Evolutionary conservation across 2,888 invertebrate species (phyloP).

Genomic region (Leucozona laternaria): DNA sequence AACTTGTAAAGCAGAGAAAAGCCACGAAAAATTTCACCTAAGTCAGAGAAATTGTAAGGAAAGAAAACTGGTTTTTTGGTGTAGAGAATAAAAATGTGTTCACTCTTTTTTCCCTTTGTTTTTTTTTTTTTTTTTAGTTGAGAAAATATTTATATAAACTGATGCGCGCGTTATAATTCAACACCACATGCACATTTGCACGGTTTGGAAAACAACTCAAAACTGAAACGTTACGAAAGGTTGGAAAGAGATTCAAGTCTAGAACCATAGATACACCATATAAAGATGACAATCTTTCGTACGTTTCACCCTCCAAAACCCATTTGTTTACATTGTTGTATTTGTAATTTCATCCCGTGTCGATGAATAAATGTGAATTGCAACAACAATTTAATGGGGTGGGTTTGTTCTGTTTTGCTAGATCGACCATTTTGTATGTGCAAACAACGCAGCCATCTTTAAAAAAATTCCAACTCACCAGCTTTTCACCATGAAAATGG

Average conservation of each 20-base stretch:
- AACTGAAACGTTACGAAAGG: conserved; percentile 75
- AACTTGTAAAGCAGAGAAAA: conserved; percentile 40
- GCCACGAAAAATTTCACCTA: conserved; percentile 72
- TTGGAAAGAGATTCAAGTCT: conserved; percentile 58
- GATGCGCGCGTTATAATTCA: conserved; percentile 62
- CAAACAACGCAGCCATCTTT: too few species aligned
- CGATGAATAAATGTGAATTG: too few species aligned
- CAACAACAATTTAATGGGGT: too few species aligned
- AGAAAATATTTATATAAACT: conserved; percentile 34
- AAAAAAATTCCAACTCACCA: too few species aligned
- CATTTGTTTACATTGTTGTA: too few species aligned
- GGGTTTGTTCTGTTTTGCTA: too few species aligned
- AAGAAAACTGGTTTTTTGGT: conserved; percentile 69
- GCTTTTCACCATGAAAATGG: too few species aligned
- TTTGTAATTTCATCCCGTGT: too few species aligned
- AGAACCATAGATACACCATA: too few species aligned
- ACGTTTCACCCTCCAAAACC: too few species aligned
- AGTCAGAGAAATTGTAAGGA: conserved; percentile 67
- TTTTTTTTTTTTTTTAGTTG: conserved; percentile 31
- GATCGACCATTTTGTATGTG: too few species aligned
- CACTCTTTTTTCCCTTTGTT: conserved; percentile 46
- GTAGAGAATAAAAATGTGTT: conserved; percentile 64
- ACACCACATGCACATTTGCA: conserved; percentile 71
- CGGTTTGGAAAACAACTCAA: conserved; percentile 77
- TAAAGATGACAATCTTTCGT: too few species aligned